Evolutionary conservation across 1,140 invertebrate species (phyloP).

Genomic region (Drosophila nebulosa): DNA sequence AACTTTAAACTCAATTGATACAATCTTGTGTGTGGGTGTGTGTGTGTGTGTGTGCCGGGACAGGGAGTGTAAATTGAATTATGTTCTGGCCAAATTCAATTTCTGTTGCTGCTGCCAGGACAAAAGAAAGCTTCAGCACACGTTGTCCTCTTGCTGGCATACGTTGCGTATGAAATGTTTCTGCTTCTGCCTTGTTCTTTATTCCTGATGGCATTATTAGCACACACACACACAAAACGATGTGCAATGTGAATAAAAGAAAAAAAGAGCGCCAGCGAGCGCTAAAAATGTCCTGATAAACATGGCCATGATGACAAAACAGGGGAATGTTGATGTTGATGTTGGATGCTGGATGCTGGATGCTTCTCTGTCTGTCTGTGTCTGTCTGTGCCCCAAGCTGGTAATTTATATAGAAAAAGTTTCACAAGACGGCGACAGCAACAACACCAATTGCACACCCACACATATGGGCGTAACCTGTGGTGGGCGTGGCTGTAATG

Average conservation of each 20-base stretch:
- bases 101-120: slow-evolving; percentile 35
- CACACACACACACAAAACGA: slow-evolving; percentile 26
- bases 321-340: not conserved
- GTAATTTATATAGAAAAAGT: slow-evolving; percentile 65
- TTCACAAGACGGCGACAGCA: slow-evolving; percentile 29
- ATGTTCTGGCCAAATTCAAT: slow-evolving; percentile 63
- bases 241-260: slow-evolving; percentile 31
- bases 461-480: slow-evolving; percentile 11
- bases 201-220: slow-evolving; percentile 37
- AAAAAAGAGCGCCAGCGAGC: slow-evolving; percentile 8
- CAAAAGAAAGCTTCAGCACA: slow-evolving; percentile 30
- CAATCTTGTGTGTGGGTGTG: not conserved
- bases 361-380: too few relatives aligned
- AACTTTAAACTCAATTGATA: slow-evolving; percentile 22
- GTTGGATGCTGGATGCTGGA: slow-evolving; percentile 38
- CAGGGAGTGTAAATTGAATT: slow-evolving; percentile 64
- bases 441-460: slow-evolving; percentile 28
- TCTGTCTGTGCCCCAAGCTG: slow-evolving; percentile 36
- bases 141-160: slow-evolving; percentile 34
- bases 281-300: slow-evolving; percentile 28
- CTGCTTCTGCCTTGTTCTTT: slow-evolving; percentile 19
- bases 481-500: slow-evolving; percentile 39
- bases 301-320: slow-evolving; percentile 30
- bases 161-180: slow-evolving; percentile 53
- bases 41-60: not conserved